Conservation (phyloP, 1,140 invertebrate species). For the Pogonomyrmex barbatus region DNA sequence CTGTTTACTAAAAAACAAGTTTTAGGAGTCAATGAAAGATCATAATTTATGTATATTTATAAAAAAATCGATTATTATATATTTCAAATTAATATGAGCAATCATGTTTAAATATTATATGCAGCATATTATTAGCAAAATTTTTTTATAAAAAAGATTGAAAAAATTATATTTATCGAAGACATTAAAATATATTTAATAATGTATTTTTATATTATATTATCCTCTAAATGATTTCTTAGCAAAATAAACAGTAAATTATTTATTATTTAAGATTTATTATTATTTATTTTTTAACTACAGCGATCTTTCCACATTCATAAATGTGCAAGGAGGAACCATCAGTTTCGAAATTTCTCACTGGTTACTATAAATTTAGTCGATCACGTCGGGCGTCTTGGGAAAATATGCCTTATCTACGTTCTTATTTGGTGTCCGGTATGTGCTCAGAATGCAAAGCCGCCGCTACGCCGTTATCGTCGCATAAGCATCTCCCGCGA, state of each 20-base stretch:
- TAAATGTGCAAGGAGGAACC: background rate
- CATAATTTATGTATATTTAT: background rate
- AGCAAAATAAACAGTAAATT: background rate
- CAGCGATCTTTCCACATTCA: background rate
- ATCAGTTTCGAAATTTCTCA: slow-evolving; percentile 67
- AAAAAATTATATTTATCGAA: background rate
- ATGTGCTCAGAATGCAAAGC: slow-evolving; percentile 80
- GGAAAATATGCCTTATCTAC: slow-evolving; percentile 81
- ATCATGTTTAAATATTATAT: background rate
- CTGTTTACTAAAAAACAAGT: slow-evolving; percentile 37
- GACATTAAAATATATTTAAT: background rate
- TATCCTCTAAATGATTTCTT: background rate
- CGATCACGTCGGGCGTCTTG: slow-evolving; percentile 75
- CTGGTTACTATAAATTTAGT: slow-evolving; percentile 71
- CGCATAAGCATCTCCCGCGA: slow-evolving; percentile 73
- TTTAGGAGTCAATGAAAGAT: background rate
- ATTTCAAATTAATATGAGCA: background rate
- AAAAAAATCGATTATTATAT: background rate
- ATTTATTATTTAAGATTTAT: slow-evolving; percentile 15
- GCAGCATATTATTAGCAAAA: background rate
- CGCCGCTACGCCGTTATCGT: slow-evolving; percentile 73
- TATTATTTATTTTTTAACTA: slow-evolving; percentile 10
- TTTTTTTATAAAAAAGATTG: background rate
- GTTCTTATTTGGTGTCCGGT: slow-evolving; percentile 75
- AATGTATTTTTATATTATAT: background rate